A percentile compares a stretch with the other conserved stretches of the same genome.
These are phyloP conservation scores for Protomyctophum bolini DNA, from an alignment of 2,113 vertebrate species.

Conservation along the genomic window DNA sequence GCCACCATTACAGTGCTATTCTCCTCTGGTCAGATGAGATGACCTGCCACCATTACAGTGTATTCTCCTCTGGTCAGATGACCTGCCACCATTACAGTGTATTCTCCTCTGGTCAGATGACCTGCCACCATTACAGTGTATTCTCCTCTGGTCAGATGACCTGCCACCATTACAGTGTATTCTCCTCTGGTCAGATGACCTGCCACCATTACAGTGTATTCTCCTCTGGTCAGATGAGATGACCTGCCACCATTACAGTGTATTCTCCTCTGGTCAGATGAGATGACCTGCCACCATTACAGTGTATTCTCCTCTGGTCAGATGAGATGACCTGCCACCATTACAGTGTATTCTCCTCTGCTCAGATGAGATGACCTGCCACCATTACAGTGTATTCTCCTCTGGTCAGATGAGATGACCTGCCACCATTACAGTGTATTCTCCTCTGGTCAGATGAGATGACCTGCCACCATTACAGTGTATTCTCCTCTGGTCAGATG, in stretches of 20 bases:
- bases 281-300: constrained; percentile 58
- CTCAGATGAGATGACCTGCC: constrained; percentile 45
- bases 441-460: constrained; percentile 40
- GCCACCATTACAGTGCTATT: constrained; percentile 56
- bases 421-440: constrained; percentile 56
- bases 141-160: constrained; percentile 50
- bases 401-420: constrained; percentile 38
- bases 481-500: constrained; percentile 49
- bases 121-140: constrained; percentile 52
- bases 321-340: constrained; percentile 49
- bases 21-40: constrained; percentile 40
- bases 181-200: constrained; percentile 49
- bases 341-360: constrained; percentile 56
- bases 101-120: constrained; percentile 51
- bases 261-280: constrained; percentile 49
- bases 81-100: constrained; percentile 51
- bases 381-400: constrained; percentile 57
- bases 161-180: constrained; percentile 53
- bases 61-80: constrained; percentile 49
- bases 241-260: constrained; percentile 53
- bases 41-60: constrained; percentile 53
- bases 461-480: constrained; percentile 53
- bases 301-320: constrained; percentile 44
- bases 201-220: constrained; percentile 56
- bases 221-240: constrained; percentile 40